These are phyloP conservation scores for Gryon sp. DNA, from an alignment of 1,140 invertebrate genomes.

Conservation along the genomic window DNA sequence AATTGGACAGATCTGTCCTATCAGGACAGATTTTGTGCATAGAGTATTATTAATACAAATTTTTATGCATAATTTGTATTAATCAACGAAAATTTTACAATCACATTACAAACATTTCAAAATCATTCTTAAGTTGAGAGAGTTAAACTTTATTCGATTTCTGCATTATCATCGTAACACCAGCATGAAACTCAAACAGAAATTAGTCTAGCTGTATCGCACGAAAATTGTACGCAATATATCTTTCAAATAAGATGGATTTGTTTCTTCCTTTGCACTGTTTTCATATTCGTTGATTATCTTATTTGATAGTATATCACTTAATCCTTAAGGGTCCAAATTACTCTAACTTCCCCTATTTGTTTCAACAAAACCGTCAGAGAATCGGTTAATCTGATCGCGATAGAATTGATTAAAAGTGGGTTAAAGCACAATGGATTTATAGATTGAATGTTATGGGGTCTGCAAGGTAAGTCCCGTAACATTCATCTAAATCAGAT, in stretches of 20 bases:
- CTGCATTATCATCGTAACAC: not conserved
- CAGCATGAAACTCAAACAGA: slow-evolving; percentile 3
- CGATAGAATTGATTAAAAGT: slow-evolving; percentile 58
- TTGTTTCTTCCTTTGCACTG: slow-evolving; percentile 26
- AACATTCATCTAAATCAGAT: slow-evolving; percentile 47
- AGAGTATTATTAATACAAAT: not conserved
- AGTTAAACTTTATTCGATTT: not conserved
- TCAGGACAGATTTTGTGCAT: slow-evolving; percentile 28
- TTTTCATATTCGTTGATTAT: slow-evolving; percentile 54
- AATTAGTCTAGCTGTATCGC: slow-evolving; percentile 16
- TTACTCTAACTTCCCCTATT: slow-evolving; percentile 49
- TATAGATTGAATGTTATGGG: slow-evolving; percentile 58
- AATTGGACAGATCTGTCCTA: slow-evolving; percentile 16
- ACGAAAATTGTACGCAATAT: slow-evolving; percentile 17
- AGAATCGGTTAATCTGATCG: slow-evolving; percentile 49
- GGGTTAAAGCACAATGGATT: slow-evolving; percentile 57
- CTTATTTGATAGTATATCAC: slow-evolving; percentile 49
- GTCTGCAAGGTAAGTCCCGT: slow-evolving; percentile 14
- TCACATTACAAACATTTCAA: no score
- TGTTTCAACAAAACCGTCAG: slow-evolving; percentile 46
- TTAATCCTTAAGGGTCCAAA: slow-evolving; percentile 58
- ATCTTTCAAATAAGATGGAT: slow-evolving; percentile 33
- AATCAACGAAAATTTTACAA: no score
- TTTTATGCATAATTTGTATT: no score
- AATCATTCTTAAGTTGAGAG: no score